Evolutionary conservation across 1,140 invertebrate genomes (phyloP), one percentile per base, ranked within the genome.

Genomic region (Halictus rubicundus): DNA sequence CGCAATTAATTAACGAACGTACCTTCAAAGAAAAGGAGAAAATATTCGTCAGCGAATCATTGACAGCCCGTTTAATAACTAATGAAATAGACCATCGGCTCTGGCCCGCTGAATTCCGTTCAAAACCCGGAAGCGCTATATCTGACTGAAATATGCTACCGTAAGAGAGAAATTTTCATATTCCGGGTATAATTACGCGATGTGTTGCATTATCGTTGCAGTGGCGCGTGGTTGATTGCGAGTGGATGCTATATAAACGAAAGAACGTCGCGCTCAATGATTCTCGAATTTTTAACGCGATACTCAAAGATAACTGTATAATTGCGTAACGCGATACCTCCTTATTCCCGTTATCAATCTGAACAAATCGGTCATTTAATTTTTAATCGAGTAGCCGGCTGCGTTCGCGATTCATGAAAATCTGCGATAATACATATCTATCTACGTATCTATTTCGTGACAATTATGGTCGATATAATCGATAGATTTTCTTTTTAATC

Each of bases 91-190:
- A 68, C 12, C 19, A 23, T 25, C 23, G 10, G 49, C 39, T 68
- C 37, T n/a, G 23, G 23, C 12, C 14, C 12, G 23, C 16, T 25
- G 7, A 25, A 39, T 32, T 16, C 4, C 16, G 12, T 21, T 6
- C 21, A 25, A 76, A 69, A 52, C 42, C 57, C 21, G 68, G 75
- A 64, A 72, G 37, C 9, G n/a, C 23, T 3, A 21, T 12, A 27
- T 60, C 16, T 8, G 57, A n/a, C n/a, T 16, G 19, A 9, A 23
- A 14, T 39, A 52, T 37, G 32, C 32, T 27, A 54, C 5, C 12
- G 16, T 4, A 59, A 7, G 49, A 32, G 68, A 54, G 76, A 71
- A 78, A 78, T 78, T 71, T 63, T 78, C 68, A 63, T 78, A 64
- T 54, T 54, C 12, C 46, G 19, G 12, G n/a, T 32, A 23, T 71